phyloP scores from a whole-genome alignment of 2,888 invertebrate genomes.

The Nyleta sp. region DNA sequence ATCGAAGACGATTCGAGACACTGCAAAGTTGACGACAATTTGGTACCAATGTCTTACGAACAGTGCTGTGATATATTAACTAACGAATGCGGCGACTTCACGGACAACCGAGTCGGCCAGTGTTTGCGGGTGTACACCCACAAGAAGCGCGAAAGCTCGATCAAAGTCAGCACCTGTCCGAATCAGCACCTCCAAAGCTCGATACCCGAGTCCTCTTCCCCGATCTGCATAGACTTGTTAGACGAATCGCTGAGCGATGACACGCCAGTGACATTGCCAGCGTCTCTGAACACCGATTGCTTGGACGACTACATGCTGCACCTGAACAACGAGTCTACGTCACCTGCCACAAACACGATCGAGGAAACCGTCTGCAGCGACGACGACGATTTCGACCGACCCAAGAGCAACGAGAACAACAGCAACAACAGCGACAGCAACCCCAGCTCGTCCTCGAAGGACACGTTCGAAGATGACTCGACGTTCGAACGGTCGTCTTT shows the following conservation, averaged over 20 bases:
- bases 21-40: constrained; percentile 54
- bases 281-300: constrained; percentile 76
- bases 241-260: constrained; percentile 73
- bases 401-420: constrained; percentile 27
- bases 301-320: constrained; percentile 75
- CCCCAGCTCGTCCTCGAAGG: constrained; percentile 52
- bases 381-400: constrained; percentile 54
- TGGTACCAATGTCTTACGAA: constrained; percentile 70
- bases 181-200: constrained; percentile 49
- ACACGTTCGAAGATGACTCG: constrained; percentile 50
- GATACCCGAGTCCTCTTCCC: constrained; percentile 66
- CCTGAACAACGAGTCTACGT: constrained; percentile 75
- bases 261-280: constrained; percentile 71
- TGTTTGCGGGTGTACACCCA: constrained; percentile 79
- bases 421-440: constrained; percentile 52
- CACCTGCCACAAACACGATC: constrained; percentile 46
- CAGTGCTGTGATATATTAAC: constrained; percentile 74
- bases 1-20: constrained; percentile 55
- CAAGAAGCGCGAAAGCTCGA: constrained; percentile 74
- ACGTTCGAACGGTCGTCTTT: constrained; percentile 62
- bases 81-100: constrained; percentile 64
- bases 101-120: constrained; percentile 73
- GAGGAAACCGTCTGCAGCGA: constrained; percentile 42
- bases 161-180: constrained; percentile 65
- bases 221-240: constrained; percentile 76